phyloP scores from a whole-genome alignment of 1,140 invertebrate genomes.

The Ostrea denselamellosa region DNA sequence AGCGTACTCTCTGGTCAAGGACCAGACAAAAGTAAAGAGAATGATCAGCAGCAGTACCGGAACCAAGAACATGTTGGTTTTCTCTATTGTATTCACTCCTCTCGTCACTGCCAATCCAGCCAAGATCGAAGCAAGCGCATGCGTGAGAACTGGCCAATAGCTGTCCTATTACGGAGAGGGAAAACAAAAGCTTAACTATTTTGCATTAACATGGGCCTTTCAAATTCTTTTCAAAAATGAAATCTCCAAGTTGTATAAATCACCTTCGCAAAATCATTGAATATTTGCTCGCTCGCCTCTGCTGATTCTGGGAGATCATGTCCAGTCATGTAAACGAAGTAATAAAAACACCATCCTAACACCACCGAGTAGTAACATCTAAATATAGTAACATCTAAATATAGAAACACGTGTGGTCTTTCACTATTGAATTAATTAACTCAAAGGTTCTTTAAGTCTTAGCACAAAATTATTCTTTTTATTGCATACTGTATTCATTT shows the following conservation, averaged over 20 bases:
- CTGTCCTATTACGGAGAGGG: constrained; percentile 65
- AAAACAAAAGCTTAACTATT: background rate
- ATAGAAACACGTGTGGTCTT: no score
- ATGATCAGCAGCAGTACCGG: constrained; percentile 72
- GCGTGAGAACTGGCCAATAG: constrained; percentile 71
- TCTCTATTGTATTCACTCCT: constrained; percentile 75
- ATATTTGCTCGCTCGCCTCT: constrained; percentile 64
- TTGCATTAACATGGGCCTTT: background rate
- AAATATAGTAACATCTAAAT: constrained; percentile 7
- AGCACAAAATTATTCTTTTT: no score
- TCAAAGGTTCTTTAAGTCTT: no score
- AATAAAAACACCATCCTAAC: constrained; percentile 76
- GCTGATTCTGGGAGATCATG: constrained; percentile 65
- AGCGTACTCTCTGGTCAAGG: constrained; percentile 67
- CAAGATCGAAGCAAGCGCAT: constrained; percentile 63
- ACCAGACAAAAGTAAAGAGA: constrained; percentile 74
- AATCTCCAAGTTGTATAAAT: background rate
- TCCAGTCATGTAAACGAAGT: constrained; percentile 65
- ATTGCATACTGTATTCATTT: no score
- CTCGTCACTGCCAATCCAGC: constrained; percentile 67
- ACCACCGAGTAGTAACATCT: constrained; percentile 75
- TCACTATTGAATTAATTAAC: no score
- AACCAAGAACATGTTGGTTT: constrained; percentile 74
- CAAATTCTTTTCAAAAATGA: background rate
- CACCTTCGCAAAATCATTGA: constrained; percentile 72